Evolutionary conservation across 30 jellyfish, hydroid and myxozoan species (phyloP), one percentile per base, ranked within the genome.

Genomic region (Chironex yamaguchii): DNA sequence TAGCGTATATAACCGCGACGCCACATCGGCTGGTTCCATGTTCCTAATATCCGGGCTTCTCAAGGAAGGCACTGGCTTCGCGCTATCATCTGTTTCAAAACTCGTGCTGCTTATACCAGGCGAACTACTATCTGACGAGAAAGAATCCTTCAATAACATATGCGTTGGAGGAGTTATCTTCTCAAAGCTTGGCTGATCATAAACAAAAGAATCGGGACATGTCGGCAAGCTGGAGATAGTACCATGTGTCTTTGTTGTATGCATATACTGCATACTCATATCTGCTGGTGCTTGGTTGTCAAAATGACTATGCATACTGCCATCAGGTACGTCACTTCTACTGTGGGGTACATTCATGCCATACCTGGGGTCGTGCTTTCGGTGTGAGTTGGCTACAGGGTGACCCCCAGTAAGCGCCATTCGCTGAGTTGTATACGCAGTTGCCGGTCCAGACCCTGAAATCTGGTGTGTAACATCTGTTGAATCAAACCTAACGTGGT

Each of bases 11-110:
- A 94, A 49, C 23, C 87, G 73, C 6, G 98, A 82, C 0, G 99
- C 99, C 2, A 94, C 71, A 71, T 94, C 99, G 2, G 96, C 85
- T 17, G 99, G 97, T 36, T 85, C 85, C 34, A 85, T 27, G 26
- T 69, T 85, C 58, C 65, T 73, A 33, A 85, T 9, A 42, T 42
- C 58, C 58, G 9, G 58, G 17, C 58, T 17, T 42, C 58, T 9
- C 9, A 6, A 42, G 9, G 17, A 9, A 9, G 17, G 17, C 9
- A 17, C 58, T 42, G 13, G 13, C 17, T 17, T 42, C 17, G 58
- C 58, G 58, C 79, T 1, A 4, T 29, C 79, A n/a, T 68, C 62
- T 12, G 32, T 31, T 23, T 50, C 48, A 48, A 2, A 6, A 24
- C 33, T 58, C 11, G 13, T 58, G 26, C 73, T 58, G 26, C 49